phyloP scores from a whole-genome alignment of 1,140 invertebrate genomes.

The Lordiphosa stackelbergi region DNA sequence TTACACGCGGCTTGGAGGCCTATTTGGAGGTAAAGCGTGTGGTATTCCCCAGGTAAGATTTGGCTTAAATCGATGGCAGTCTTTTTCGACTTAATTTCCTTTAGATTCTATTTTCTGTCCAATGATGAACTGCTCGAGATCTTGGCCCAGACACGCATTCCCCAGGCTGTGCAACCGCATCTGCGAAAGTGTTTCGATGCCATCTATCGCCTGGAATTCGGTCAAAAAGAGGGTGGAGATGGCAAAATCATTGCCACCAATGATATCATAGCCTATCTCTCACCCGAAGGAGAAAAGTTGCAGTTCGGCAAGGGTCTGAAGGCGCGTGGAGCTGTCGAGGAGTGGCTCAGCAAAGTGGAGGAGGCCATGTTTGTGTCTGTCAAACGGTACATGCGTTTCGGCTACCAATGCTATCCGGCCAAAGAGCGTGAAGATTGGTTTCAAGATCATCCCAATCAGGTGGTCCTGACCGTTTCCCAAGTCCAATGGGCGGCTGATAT shows the following conservation, averaged over 20 bases:
- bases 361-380: conserved; percentile 88
- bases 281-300: conserved; percentile 89
- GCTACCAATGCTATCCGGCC: conserved; percentile 76
- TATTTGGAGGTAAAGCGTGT: conserved; percentile 93
- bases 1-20: conserved; percentile 88
- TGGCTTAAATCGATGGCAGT: not conserved
- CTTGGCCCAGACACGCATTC: conserved; percentile 91
- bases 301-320: conserved; percentile 87
- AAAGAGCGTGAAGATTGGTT: conserved; percentile 75
- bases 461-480: conserved; percentile 89
- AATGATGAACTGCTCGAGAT: conserved; percentile 96
- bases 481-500: conserved; percentile 90
- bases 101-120: conserved; percentile 92
- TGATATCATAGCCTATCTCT: conserved; percentile 91
- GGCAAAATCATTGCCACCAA: conserved; percentile 80
- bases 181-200: conserved; percentile 94
- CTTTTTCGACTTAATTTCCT: not conserved
- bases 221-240: conserved; percentile 77
- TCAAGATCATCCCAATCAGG: conserved; percentile 78
- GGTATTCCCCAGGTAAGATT: conserved; percentile 87
- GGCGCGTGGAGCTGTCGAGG: conserved; percentile 91
- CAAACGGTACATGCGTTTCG: conserved; percentile 85
- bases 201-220: conserved; percentile 88
- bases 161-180: conserved; percentile 91
- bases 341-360: conserved; percentile 93